A percentile compares a stretch with the other conserved stretches of the same genome.
Evolutionary conservation across 2,113 vertebrate genomes (phyloP).

Genomic region (Trematomus loennbergii): DNA sequence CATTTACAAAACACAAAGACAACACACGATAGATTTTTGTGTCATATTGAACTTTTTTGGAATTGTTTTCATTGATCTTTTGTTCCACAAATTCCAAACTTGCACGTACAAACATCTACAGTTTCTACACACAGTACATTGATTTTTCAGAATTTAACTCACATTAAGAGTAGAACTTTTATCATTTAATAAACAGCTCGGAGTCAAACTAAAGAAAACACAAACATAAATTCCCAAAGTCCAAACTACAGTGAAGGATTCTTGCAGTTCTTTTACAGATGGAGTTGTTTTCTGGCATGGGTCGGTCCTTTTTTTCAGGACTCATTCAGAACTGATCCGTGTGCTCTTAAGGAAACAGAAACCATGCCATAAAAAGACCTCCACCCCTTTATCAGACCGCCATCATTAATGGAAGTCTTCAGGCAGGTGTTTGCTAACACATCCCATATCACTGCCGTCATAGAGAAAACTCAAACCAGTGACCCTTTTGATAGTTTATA

Average conservation of each 20-base stretch:
- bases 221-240: slow-evolving; percentile 54
- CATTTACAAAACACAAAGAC: slow-evolving; percentile 88
- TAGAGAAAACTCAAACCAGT: slow-evolving; percentile 41
- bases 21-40: slow-evolving; percentile 79
- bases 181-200: slow-evolving; percentile 66
- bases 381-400: slow-evolving; percentile 22
- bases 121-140: slow-evolving; percentile 91
- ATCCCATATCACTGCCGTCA: slow-evolving; percentile 28
- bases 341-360: slow-evolving; percentile 15
- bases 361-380: slow-evolving; percentile 47
- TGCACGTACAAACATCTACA: slow-evolving; percentile 92
- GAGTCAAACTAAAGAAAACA: slow-evolving; percentile 75
- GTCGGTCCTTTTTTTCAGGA: not conserved
- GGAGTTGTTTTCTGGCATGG: slow-evolving; percentile 45
- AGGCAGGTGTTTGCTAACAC: slow-evolving; percentile 37
- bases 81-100: slow-evolving; percentile 84
- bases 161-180: slow-evolving; percentile 76
- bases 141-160: slow-evolving; percentile 79
- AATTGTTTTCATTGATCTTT: slow-evolving; percentile 76
- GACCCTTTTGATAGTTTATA: slow-evolving; percentile 55
- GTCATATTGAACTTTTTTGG: slow-evolving; percentile 66
- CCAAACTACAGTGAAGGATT: slow-evolving; percentile 46
- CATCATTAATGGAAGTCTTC: slow-evolving; percentile 28
- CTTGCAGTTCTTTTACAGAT: slow-evolving; percentile 38
- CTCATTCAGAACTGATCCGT: slow-evolving; percentile 25